Evolutionary conservation across 2,113 vertebrate species (phyloP), one percentile per base, ranked within the genome.

Genomic region (Axis porcinus): DNA sequence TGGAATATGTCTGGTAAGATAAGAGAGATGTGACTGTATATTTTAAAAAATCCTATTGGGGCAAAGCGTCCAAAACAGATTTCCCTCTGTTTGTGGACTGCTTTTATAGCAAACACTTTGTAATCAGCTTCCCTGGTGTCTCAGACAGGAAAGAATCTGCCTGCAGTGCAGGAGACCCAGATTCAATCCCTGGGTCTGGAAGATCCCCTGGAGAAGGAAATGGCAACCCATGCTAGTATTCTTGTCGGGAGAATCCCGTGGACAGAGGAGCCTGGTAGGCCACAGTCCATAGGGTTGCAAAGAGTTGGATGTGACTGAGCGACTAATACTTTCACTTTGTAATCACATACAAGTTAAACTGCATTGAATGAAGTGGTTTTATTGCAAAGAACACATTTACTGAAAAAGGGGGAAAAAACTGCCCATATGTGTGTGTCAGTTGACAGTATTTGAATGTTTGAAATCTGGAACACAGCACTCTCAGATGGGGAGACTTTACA

Each of bases 381-480:
- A 84, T 79, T 94, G 70, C 27, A 88, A 87, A 90, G 47, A 94
- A 58, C 60, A 36, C 40, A 58, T 7, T 96, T 93, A 91, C 36
- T 64, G 47, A 43, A 27, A 91, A 91, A 82, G 17, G n/a, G 2
- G 15, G 2, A 25, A 43, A 88, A 54, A 57, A 76, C 79, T 90
- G 11, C 58, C 7, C 52, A 47, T 95, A 64, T 76, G 15, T 85
- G 21, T 43, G 25, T 47, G 13, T 88, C 70, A 52, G 5, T 92
- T 94, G 21, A 23, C 15, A 88, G 47, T 85, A 64, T 94, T 74
- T 94, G 74, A 96, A 54, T 86, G 62, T 83, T 67, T 95, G 84
- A 94, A 78, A 64, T 78, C n/a, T 54, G 27, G 43, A 55, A 47
- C 14, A 1, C 62, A 60, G 17, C 78, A 62, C 19, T 74, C 28